Conservation (phyloP, 2,888 invertebrate genomes). For the Limnephilus rhombicus region DNA sequence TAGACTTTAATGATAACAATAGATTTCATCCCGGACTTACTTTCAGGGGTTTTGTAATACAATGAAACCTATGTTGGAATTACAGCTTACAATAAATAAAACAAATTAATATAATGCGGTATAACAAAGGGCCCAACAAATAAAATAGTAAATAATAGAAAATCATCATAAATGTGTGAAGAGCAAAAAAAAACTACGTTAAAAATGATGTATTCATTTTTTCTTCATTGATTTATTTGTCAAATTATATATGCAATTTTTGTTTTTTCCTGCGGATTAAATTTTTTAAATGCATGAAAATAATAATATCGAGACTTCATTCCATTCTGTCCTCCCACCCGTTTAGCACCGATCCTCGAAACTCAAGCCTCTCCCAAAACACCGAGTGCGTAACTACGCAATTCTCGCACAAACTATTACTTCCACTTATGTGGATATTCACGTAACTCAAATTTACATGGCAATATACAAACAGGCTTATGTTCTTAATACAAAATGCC, state of each 20-base stretch:
- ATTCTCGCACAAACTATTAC: conserved; percentile 27
- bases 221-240: not conserved
- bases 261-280: too few relatives aligned
- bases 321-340: not conserved
- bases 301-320: not conserved
- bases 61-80: too few relatives aligned
- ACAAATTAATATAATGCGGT: too few relatives aligned
- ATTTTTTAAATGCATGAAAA: not conserved
- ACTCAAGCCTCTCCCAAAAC: not conserved
- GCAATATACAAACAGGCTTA: conserved; percentile 37
- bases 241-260: not conserved
- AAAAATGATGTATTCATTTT: not conserved
- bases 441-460: conserved; percentile 47
- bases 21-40: too few relatives aligned
- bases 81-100: too few relatives aligned
- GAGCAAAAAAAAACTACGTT: too few relatives aligned
- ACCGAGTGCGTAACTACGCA: not conserved
- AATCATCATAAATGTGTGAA: too few relatives aligned
- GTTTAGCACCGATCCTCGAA: not conserved
- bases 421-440: conserved; percentile 36
- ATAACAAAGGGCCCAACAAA: too few relatives aligned
- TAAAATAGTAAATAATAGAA: too few relatives aligned
- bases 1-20: too few relatives aligned
- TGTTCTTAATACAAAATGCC: conserved; percentile 12
- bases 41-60: too few relatives aligned